phyloP scores from a whole-genome alignment of 2,797 vertebrate genomes.

The Scolopax bukidnonensis region DNA sequence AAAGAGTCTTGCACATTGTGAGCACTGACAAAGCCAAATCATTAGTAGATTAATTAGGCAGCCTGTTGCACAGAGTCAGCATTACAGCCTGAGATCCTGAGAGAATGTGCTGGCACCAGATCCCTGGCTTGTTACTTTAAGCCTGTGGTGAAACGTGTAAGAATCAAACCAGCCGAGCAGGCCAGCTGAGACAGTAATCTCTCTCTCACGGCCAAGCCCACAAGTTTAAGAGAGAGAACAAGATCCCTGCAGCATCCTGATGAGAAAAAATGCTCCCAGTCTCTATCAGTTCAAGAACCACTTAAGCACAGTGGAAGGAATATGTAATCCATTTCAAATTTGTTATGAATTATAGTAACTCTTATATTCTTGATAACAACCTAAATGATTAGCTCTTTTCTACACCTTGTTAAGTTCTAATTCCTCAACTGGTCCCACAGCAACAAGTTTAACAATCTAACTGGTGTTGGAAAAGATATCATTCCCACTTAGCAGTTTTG shows the following conservation, averaged over 20 bases:
- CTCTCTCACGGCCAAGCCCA: not conserved
- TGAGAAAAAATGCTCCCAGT: not conserved
- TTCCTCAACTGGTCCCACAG: not conserved
- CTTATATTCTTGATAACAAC: not conserved
- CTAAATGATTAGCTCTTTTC: not conserved
- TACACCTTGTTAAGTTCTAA: not conserved
- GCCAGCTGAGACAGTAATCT: not conserved
- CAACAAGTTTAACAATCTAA: not conserved
- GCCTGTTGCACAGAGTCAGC: not conserved
- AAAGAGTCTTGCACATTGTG: not conserved
- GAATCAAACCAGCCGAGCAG: not conserved
- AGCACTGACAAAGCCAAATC: not conserved
- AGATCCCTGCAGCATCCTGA: not conserved
- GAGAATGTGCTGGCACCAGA: not conserved
- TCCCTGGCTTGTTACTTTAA: not conserved
- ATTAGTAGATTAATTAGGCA: not conserved
- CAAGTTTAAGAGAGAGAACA: not conserved
- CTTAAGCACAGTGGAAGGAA: not conserved
- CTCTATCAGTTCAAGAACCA: not conserved
- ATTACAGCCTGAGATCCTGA: not conserved
- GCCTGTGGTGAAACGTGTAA: not conserved
- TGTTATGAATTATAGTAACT: not conserved
- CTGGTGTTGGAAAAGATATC: not conserved
- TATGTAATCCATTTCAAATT: not conserved
- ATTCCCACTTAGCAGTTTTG: not conserved